Percentiles rank a stretch among this genome's conserved stretches.
These are phyloP conservation scores for Psammodynastes pulverulentus DNA, from an alignment of 2,113 vertebrate genomes.

Conservation along the genomic window DNA sequence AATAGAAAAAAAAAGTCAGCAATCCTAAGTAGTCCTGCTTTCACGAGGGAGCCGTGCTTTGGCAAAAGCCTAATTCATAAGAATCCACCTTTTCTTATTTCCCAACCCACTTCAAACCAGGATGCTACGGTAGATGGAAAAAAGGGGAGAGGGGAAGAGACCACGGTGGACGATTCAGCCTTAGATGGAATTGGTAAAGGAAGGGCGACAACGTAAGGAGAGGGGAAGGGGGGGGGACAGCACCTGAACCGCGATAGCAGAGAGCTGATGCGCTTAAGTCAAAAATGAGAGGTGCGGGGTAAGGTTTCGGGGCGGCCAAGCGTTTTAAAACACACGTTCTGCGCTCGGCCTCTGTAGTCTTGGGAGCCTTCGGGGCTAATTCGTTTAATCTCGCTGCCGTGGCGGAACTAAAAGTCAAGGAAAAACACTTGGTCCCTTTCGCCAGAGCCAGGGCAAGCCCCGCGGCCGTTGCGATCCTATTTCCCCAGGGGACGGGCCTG, in stretches of 20 bases:
- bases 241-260: not conserved
- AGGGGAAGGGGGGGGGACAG: not conserved
- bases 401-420: not conserved
- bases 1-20: not conserved
- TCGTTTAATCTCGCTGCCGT: not conserved
- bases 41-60: not conserved
- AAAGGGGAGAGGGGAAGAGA: not conserved
- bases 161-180: not conserved
- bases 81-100: not conserved
- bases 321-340: not conserved
- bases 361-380: not conserved
- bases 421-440: no score
- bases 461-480: not conserved
- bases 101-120: not conserved
- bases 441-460: not conserved
- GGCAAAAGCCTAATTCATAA: not conserved
- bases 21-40: not conserved
- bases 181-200: not conserved
- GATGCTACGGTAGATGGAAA: not conserved
- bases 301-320: not conserved
- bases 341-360: not conserved
- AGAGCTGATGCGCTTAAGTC: not conserved
- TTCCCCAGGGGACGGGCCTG: not conserved
- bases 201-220: not conserved
- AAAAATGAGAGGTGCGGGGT: not conserved